These are phyloP conservation scores for Chelonus insularis DNA, from an alignment of 1,140 invertebrate genomes.

Conservation along the genomic window DNA sequence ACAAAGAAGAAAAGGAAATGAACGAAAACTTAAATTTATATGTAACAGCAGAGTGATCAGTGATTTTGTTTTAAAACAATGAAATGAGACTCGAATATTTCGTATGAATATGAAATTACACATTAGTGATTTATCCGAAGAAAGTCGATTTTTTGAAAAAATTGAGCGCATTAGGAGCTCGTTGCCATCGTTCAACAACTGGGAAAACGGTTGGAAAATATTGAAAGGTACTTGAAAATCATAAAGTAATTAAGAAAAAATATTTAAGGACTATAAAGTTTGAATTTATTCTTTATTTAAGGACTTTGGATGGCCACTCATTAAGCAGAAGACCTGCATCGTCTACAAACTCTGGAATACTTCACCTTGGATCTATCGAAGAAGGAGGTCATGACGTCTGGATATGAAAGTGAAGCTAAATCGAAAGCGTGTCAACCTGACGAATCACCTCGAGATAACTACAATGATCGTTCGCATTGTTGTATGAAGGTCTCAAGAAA, in stretches of 20 bases:
- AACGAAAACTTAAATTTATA: no score
- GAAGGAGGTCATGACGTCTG: slow-evolving; percentile 66
- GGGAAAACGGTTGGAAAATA: slow-evolving; percentile 76
- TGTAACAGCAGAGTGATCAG: no score
- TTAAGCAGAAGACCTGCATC: slow-evolving; percentile 65
- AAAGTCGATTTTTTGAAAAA: no score
- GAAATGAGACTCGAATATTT: no score
- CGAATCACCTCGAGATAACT: slow-evolving; percentile 71
- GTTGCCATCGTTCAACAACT: slow-evolving; percentile 81
- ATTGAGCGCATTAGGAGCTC: slow-evolving; percentile 46
- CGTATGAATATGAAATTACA: no score
- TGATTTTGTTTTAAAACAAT: no score
- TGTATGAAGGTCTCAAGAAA: slow-evolving; percentile 85
- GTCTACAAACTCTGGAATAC: slow-evolving; percentile 62
- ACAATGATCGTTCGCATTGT: slow-evolving; percentile 88
- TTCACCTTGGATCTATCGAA: slow-evolving; percentile 65
- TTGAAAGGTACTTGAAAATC: slow-evolving; percentile 77
- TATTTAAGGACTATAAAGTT: no score
- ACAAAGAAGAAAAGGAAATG: no score
- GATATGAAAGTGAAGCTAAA: slow-evolving; percentile 68
- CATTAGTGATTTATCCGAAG: no score
- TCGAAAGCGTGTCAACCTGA: slow-evolving; percentile 65
- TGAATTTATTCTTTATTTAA: no score
- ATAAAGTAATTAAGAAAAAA: no score
- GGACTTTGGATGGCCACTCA: slow-evolving; percentile 64